phyloP scores from a whole-genome alignment of 2,797 vertebrate genomes.

The Triplophysa yarkandensis region DNA sequence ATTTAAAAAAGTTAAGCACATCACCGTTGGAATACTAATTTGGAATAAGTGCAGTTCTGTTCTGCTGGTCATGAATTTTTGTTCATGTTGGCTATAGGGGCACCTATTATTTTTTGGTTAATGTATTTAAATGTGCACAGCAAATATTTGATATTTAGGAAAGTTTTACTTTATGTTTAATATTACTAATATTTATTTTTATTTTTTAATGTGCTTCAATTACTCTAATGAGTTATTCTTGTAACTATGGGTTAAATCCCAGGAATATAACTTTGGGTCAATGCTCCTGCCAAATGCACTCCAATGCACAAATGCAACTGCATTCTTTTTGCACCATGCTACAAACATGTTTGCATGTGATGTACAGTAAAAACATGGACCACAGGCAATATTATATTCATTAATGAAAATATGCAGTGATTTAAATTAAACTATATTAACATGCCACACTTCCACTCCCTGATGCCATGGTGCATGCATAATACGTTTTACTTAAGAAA shows the following conservation, averaged over 20 bases:
- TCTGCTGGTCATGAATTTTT: background rate
- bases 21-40: slow-evolving; percentile 34
- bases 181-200: too few species aligned
- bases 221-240: background rate
- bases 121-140: background rate
- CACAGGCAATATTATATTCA: too few species aligned
- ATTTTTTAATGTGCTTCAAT: background rate
- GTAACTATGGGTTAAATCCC: too few species aligned
- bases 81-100: background rate
- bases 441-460: background rate
- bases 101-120: too few species aligned
- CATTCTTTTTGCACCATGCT: background rate
- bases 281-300: too few species aligned
- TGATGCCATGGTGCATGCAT: background rate
- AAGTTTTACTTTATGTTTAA: too few species aligned
- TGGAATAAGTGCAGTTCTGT: background rate
- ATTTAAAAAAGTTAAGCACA: background rate
- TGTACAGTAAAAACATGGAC: too few species aligned
- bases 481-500: background rate
- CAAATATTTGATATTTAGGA: background rate
- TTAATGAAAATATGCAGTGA: too few species aligned
- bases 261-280: too few species aligned
- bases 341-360: background rate
- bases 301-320: too few species aligned
- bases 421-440: background rate